Conservation (phyloP, 2,113 vertebrate species). For the Kobus ellipsiprymnus region DNA sequence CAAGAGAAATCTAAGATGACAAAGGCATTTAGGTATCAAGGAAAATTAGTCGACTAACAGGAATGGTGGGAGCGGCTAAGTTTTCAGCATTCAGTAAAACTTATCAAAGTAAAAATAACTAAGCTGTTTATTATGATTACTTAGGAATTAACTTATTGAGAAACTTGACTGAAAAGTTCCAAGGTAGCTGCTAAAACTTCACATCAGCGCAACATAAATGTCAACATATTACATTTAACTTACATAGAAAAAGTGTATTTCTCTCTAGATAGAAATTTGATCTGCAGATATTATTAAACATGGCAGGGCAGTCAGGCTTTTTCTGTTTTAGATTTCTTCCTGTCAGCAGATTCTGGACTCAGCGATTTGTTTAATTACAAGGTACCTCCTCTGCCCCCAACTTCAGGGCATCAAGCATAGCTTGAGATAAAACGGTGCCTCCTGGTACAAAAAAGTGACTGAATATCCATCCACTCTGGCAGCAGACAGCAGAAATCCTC, state of each 20-base stretch:
- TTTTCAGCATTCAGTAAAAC: constrained; percentile 8
- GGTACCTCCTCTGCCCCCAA: not conserved
- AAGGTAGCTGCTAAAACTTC: constrained; percentile 14
- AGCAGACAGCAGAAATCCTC: not conserved
- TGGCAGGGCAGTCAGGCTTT: not conserved
- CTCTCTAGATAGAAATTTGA: not conserved
- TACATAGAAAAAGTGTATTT: not conserved
- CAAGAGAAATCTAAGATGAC: not conserved
- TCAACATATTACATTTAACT: not conserved
- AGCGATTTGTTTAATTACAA: not conserved
- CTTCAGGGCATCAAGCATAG: not conserved
- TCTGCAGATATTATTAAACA: constrained; percentile 36
- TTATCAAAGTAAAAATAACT: constrained; percentile 26
- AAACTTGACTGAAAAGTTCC: not conserved
- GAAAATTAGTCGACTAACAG: not conserved
- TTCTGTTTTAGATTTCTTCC: constrained; percentile 32
- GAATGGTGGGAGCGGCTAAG: not conserved
- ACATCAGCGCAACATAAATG: not conserved
- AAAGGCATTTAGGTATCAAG: constrained; percentile 1
- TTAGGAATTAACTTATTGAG: not conserved
- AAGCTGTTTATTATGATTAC: not conserved
- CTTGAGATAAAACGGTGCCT: not conserved
- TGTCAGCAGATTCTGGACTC: not conserved
- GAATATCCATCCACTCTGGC: not conserved
- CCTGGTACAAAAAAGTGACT: not conserved